Evolutionary conservation across 2,113 vertebrate genomes (phyloP).

Genomic region (Potamarius usumacintae): DNA sequence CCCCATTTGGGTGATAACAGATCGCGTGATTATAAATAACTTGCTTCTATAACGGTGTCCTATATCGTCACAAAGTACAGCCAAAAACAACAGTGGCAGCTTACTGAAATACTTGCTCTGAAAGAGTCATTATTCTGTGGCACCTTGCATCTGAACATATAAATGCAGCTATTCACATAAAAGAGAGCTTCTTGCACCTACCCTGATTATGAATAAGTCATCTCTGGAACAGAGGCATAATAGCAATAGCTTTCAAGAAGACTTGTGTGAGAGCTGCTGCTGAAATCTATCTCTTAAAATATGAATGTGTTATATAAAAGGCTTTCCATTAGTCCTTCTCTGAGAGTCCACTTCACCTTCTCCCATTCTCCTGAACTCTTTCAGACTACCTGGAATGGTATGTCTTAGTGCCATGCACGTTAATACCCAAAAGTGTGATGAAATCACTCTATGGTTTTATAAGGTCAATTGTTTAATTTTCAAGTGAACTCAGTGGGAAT

Average conservation of each 20-base stretch:
- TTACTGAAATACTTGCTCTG: constrained; percentile 32
- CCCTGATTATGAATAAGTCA: constrained; percentile 76
- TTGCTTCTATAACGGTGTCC: no score
- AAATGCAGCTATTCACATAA: constrained; percentile 53
- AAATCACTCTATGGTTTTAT: neutral
- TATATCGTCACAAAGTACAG: no score
- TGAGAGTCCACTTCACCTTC: constrained; percentile 66
- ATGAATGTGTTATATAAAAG: constrained; percentile 72
- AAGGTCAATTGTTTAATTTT: neutral
- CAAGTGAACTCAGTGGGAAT: neutral
- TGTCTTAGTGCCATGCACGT: neutral
- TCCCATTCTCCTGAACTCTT: constrained; percentile 60
- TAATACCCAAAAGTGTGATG: constrained; percentile 10
- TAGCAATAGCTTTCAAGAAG: constrained; percentile 73
- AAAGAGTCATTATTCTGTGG: constrained; percentile 61
- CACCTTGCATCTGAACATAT: constrained; percentile 50
- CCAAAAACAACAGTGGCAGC: constrained; percentile 11
- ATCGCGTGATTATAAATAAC: no score
- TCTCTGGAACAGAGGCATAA: constrained; percentile 70
- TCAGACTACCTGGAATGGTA: constrained; percentile 58
- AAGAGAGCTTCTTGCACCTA: constrained; percentile 69
- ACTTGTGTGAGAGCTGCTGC: constrained; percentile 54
- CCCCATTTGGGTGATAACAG: no score
- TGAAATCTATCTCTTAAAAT: constrained; percentile 74
- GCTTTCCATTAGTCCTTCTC: constrained; percentile 67